Conservation (phyloP, 2,113 vertebrate species). For the Zapus hudsonius region DNA sequence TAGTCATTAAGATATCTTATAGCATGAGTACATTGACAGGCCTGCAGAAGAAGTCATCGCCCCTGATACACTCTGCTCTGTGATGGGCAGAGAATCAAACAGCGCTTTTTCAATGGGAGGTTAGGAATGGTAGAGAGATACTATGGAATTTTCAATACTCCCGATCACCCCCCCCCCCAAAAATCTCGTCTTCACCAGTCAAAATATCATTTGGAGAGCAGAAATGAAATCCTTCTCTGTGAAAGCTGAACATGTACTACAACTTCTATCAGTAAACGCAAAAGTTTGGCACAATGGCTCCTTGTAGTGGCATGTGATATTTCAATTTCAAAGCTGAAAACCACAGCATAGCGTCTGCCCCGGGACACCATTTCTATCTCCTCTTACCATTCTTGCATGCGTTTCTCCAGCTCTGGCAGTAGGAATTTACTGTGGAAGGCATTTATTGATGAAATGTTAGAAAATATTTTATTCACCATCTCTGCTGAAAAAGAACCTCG, state of each 20-base stretch:
- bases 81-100: not conserved
- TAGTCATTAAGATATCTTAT: not conserved
- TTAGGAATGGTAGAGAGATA: not conserved
- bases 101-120: not conserved
- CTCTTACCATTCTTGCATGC: constrained; percentile 98
- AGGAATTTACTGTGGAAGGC: constrained; percentile 97
- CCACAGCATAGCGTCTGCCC: not conserved
- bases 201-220: not conserved
- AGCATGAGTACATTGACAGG: not conserved
- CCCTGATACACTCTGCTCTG: not conserved
- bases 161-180: not conserved
- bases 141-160: not conserved
- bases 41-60: not conserved
- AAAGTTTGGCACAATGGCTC: not conserved
- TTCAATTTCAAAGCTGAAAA: constrained; percentile 21
- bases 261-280: not conserved
- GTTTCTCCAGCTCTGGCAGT: constrained; percentile 95
- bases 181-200: not conserved
- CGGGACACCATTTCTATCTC: not conserved
- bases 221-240: not conserved
- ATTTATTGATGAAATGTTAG: constrained; percentile 97
- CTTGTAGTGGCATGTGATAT: not conserved
- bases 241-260: not conserved
- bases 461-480: constrained; percentile 97
- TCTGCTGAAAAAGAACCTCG: constrained; percentile 95